phyloP scores from a whole-genome alignment of 2,797 vertebrate genomes.

The Carcharodon carcharias region DNA sequence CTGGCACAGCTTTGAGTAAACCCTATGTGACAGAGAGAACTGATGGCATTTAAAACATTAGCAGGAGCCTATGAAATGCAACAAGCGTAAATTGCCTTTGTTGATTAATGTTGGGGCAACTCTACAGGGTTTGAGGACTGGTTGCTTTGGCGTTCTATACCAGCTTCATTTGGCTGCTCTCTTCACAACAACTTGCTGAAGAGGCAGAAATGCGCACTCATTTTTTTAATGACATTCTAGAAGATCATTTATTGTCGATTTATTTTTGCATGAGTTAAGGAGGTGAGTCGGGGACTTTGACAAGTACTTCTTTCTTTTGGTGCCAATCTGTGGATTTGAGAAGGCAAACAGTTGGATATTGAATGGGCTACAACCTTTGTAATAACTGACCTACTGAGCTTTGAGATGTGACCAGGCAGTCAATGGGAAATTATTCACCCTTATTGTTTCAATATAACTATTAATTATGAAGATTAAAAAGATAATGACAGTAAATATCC shows the following conservation, averaged over 20 bases:
- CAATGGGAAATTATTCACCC: constrained; percentile 6
- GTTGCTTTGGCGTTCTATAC: not conserved
- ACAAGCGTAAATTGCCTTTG: not conserved
- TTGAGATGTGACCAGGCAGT: not conserved
- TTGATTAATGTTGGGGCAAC: not conserved
- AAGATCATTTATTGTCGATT: not conserved
- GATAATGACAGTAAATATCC: constrained; percentile 34
- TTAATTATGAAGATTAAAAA: constrained; percentile 32
- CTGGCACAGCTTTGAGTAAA: not conserved
- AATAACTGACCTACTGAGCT: not conserved
- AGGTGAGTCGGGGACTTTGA: not conserved
- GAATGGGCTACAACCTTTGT: not conserved
- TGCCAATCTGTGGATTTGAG: not conserved
- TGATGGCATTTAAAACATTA: not conserved
- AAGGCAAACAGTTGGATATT: not conserved
- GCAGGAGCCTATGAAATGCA: not conserved
- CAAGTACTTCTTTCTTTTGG: not conserved
- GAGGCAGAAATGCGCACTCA: not conserved
- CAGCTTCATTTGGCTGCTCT: not conserved
- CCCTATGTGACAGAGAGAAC: not conserved
- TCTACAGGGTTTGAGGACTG: not conserved
- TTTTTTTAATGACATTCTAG: not conserved
- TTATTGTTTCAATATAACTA: constrained; percentile 22
- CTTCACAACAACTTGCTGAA: not conserved
- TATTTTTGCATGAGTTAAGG: constrained; percentile 5